Evolutionary conservation across 2,797 vertebrate species (phyloP).

Genomic region (Anabas testudineus): DNA sequence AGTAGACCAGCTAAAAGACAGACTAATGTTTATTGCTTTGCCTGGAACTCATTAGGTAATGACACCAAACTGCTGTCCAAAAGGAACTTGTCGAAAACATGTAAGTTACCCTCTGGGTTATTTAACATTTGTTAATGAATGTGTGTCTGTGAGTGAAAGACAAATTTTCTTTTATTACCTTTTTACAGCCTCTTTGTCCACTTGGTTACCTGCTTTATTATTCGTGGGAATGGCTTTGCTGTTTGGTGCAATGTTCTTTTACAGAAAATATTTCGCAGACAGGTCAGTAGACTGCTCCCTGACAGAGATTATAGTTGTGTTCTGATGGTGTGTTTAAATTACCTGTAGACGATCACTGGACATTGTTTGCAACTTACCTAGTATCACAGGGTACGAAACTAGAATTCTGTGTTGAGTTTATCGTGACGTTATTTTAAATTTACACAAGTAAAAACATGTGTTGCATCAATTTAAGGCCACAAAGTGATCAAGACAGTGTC

Average conservation of each 20-base stretch:
- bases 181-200: slow-evolving; percentile 12
- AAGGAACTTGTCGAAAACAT: no score
- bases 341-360: not conserved
- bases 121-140: no score
- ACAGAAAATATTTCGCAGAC: slow-evolving; percentile 25
- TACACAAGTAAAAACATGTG: slow-evolving; percentile 4
- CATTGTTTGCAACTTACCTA: not conserved
- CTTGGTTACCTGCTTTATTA: slow-evolving; percentile 5
- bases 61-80: no score
- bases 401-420: no score
- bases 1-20: no score
- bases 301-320: not conserved
- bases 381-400: no score
- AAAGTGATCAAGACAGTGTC: not conserved
- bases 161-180: not conserved
- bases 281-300: slow-evolving; percentile 34
- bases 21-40: no score
- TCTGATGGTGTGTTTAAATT: not conserved
- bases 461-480: slow-evolving; percentile 9
- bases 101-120: no score
- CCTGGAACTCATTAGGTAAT: no score
- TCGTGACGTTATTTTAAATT: no score
- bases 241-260: slow-evolving; percentile 17
- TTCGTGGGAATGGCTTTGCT: slow-evolving; percentile 17
- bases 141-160: no score